Percentiles rank a stretch among this genome's conserved stretches.
phyloP scores from a whole-genome alignment of 2,888 invertebrate genomes.

The Fissipunctia ypsillon region DNA sequence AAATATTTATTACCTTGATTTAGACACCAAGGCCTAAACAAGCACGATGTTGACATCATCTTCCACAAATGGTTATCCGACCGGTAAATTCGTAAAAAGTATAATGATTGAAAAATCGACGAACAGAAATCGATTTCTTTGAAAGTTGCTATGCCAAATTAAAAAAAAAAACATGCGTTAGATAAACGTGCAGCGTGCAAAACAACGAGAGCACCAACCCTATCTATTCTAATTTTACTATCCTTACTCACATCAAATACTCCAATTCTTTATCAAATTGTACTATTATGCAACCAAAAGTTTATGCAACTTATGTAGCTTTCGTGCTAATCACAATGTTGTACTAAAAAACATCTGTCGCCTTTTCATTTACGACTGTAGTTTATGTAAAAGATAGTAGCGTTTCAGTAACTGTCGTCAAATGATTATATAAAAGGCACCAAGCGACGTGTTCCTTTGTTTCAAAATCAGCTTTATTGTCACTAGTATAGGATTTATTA shows the following conservation, averaged over 20 bases:
- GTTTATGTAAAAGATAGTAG: slow-evolving; percentile 48
- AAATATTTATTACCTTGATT: slow-evolving; percentile 27
- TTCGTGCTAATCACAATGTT: slow-evolving; percentile 22
- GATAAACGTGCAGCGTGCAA: slow-evolving; percentile 57
- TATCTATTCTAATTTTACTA: slow-evolving; percentile 45
- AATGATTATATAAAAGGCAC: slow-evolving; percentile 27
- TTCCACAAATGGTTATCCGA: slow-evolving; percentile 29
- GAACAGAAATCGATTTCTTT: slow-evolving; percentile 14
- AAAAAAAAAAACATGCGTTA: slow-evolving; percentile 14
- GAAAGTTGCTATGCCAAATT: slow-evolving; percentile 21
- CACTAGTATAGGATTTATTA: slow-evolving; percentile 13
- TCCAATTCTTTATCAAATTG: slow-evolving; percentile 22
- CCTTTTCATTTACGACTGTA: slow-evolving; percentile 46
- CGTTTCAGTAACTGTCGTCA: slow-evolving; percentile 41
- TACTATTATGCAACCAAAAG: slow-evolving; percentile 22
- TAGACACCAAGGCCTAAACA: slow-evolving; percentile 29
- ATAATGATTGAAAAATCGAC: slow-evolving; percentile 15
- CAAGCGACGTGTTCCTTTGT: not conserved
- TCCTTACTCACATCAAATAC: slow-evolving; percentile 32
- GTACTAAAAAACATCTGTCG: slow-evolving; percentile 51
- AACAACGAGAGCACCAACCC: slow-evolving; percentile 43
- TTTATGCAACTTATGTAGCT: slow-evolving; percentile 34
- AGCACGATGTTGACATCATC: slow-evolving; percentile 54
- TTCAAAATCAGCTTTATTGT: slow-evolving; percentile 42
- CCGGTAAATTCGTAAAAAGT: slow-evolving; percentile 38